A percentile compares a stretch with the other conserved stretches of the same genome.
Conservation (phyloP, 2,888 invertebrate genomes). For the Agrotis exclamationis region DNA sequence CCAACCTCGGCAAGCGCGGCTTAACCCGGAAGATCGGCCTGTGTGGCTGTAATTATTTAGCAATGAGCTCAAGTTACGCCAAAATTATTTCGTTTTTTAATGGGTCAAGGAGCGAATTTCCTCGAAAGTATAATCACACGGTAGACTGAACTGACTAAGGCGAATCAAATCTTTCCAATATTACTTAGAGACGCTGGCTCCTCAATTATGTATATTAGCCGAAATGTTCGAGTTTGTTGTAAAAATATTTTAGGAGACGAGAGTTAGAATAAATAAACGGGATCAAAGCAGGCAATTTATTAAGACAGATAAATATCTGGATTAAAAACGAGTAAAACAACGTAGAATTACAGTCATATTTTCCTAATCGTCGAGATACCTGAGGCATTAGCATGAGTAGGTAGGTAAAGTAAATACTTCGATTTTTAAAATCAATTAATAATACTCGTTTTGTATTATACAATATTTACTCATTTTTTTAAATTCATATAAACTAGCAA, state of each 20-base stretch:
- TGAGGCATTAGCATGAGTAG: too few species aligned
- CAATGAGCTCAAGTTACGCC: neutral
- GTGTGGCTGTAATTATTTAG: too few species aligned
- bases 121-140: conserved; percentile 36
- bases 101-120: conserved; percentile 34
- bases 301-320: neutral
- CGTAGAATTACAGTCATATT: neutral
- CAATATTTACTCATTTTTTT: too few species aligned
- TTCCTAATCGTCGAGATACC: neutral
- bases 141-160: conserved; percentile 29
- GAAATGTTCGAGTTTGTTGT: neutral
- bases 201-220: conserved; percentile 20
- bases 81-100: conserved; percentile 12
- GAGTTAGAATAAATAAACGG: conserved; percentile 15
- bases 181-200: conserved; percentile 19
- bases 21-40: too few species aligned
- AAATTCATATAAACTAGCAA: too few species aligned
- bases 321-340: neutral
- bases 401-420: too few species aligned
- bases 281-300: conserved; percentile 25
- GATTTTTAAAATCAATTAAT: too few species aligned
- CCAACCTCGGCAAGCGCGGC: too few species aligned
- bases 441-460: too few species aligned
- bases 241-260: conserved; percentile 8
- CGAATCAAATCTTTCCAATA: conserved; percentile 39